Conservation (phyloP, 35 echinoderm and acorn worm genomes). For the Patiria miniata region DNA sequence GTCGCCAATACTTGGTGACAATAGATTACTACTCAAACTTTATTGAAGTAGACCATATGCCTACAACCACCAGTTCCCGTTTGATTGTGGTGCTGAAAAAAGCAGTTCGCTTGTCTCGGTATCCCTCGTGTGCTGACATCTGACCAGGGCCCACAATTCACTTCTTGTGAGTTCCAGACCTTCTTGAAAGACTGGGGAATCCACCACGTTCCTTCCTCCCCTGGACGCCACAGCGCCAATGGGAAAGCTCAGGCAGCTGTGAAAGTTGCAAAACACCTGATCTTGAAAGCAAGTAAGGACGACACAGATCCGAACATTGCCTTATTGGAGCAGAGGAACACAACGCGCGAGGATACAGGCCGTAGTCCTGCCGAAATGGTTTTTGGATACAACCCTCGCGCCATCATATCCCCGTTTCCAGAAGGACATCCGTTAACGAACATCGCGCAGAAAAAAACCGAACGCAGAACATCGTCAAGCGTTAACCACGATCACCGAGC, state of each 20-base stretch:
- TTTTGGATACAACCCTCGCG: constrained; percentile 17
- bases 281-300: constrained; percentile 26
- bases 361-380: constrained; percentile 44
- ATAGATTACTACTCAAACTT: constrained; percentile 57
- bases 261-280: constrained; percentile 49
- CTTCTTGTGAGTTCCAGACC: constrained; percentile 34
- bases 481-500: constrained; percentile 54
- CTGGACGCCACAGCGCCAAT: constrained; percentile 39
- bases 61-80: not conserved
- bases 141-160: constrained; percentile 33
- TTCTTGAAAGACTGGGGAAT: constrained; percentile 44
- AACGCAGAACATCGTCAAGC: constrained; percentile 30
- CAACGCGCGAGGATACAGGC: not conserved
- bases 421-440: not conserved
- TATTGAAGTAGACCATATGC: constrained; percentile 51
- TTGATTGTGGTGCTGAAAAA: constrained; percentile 52
- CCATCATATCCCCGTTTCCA: too few relatives aligned
- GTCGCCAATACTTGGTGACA: constrained; percentile 26
- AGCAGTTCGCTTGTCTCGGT: constrained; percentile 49
- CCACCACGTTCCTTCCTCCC: constrained; percentile 17
- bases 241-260: constrained; percentile 58
- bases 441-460: constrained; percentile 16
- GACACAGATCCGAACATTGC: constrained; percentile 33
- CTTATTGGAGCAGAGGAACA: constrained; percentile 24
- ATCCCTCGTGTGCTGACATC: constrained; percentile 22